Percentiles rank a stretch among this genome's conserved stretches.
Evolutionary conservation across 2,113 vertebrate genomes (phyloP).

Genomic region (Gnathonemus longibarbis): DNA sequence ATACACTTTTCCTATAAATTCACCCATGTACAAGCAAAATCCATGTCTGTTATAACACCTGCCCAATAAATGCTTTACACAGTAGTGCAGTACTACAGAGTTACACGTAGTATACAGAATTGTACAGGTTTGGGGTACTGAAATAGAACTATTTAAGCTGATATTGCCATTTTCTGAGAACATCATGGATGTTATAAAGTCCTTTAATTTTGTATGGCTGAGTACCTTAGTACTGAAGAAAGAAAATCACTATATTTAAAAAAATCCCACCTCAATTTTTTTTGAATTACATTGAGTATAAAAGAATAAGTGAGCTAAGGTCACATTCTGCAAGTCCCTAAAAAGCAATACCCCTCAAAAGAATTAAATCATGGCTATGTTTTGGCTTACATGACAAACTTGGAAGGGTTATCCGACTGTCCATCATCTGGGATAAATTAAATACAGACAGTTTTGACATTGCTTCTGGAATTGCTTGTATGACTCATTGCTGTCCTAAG

Average conservation of each 20-base stretch:
- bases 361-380: not conserved
- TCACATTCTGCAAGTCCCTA: not conserved
- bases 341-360: not conserved
- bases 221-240: not conserved
- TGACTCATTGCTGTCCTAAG: not conserved
- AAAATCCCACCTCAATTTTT: not conserved
- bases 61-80: not conserved
- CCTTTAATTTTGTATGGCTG: not conserved
- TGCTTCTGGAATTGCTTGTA: not conserved
- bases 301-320: not conserved
- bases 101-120: not conserved
- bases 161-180: not conserved
- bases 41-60: not conserved
- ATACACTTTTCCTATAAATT: not conserved
- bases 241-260: not conserved
- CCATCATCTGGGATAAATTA: not conserved
- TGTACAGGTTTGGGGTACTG: not conserved
- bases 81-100: not conserved
- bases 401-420: not conserved
- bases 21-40: not conserved
- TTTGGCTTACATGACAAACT: not conserved
- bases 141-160: not conserved
- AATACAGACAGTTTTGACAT: not conserved
- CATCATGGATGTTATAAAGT: not conserved
- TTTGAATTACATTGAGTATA: not conserved